These are phyloP conservation scores for Betta splendens DNA, from an alignment of 2,797 vertebrate species.

Conservation along the genomic window DNA sequence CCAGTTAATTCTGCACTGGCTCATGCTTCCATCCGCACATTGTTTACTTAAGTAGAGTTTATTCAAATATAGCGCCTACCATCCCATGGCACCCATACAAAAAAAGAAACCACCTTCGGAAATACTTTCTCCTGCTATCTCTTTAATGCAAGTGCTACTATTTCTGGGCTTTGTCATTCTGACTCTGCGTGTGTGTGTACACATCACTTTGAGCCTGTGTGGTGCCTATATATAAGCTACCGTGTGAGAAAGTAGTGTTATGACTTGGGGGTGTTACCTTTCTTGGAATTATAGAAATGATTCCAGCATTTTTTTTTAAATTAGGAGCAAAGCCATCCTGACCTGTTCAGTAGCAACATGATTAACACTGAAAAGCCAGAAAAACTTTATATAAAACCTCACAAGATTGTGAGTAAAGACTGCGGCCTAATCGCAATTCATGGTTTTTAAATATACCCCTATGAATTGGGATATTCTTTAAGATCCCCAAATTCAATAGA, in stretches of 20 bases:
- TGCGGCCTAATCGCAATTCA: too few relatives aligned
- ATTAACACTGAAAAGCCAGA: too few relatives aligned
- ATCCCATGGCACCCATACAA: slow-evolving; percentile 58
- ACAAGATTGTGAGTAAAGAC: too few relatives aligned
- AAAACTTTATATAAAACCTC: too few relatives aligned
- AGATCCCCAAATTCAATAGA: too few relatives aligned
- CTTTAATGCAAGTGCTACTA: slow-evolving; percentile 63
- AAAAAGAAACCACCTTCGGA: slow-evolving; percentile 56
- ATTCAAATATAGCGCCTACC: slow-evolving; percentile 60
- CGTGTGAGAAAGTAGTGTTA: slow-evolving; percentile 7
- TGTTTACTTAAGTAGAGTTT: slow-evolving; percentile 59
- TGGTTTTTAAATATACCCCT: too few relatives aligned
- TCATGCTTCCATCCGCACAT: slow-evolving; percentile 40
- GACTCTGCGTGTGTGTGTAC: slow-evolving; percentile 14
- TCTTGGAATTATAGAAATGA: slow-evolving; percentile 15
- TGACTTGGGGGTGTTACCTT: slow-evolving; percentile 7
- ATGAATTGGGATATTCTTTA: too few relatives aligned
- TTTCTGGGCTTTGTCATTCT: slow-evolving; percentile 65
- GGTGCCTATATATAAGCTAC: slow-evolving; percentile 39
- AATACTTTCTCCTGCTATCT: slow-evolving; percentile 53
- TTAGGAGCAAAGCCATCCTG: too few relatives aligned
- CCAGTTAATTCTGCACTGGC: slow-evolving; percentile 52
- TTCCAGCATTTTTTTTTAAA: slow-evolving; percentile 10
- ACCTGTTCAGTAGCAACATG: too few relatives aligned
- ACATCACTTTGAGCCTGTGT: slow-evolving; percentile 26